Conservation (phyloP, 1,140 invertebrate species). For the Rhizoglyphus robini region DNA sequence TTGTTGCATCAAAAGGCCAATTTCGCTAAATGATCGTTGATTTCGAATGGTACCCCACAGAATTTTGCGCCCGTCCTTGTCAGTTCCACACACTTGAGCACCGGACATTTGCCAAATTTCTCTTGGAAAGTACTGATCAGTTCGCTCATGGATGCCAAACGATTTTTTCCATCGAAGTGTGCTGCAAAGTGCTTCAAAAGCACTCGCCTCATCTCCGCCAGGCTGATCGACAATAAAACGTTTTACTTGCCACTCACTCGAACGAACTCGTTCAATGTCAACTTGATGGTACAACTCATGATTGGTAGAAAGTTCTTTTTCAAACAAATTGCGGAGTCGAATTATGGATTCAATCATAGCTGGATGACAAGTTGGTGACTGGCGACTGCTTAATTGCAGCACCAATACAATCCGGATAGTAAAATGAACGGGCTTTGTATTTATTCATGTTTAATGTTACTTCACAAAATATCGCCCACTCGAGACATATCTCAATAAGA, state of each 20-base stretch:
- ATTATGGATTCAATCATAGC: no score
- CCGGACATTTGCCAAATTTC: not conserved
- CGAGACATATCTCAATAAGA: no score
- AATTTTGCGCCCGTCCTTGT: not conserved
- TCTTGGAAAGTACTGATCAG: slow-evolving; percentile 9
- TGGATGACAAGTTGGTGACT: no score
- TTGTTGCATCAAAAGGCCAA: not conserved
- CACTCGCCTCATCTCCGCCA: not conserved
- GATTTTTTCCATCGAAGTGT: slow-evolving; percentile 68
- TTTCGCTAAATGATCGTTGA: not conserved
- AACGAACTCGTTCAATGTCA: slow-evolving; percentile 7
- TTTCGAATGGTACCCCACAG: slow-evolving; percentile 12
- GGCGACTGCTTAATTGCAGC: no score
- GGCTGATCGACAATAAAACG: not conserved
- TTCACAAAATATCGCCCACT: no score
- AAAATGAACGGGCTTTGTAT: no score
- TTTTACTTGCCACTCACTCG: no score
- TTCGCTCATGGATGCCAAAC: slow-evolving; percentile 47
- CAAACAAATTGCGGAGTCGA: not conserved
- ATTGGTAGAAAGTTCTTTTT: not conserved
- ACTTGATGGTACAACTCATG: not conserved
- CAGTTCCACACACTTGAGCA: not conserved
- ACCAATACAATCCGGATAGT: no score
- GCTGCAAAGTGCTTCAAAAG: slow-evolving; percentile 62
- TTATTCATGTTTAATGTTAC: no score